A percentile compares a stretch with the other conserved stretches of the same genome.
phyloP scores from a whole-genome alignment of 2,113 vertebrate genomes.

The Steatornis caripensis region DNA sequence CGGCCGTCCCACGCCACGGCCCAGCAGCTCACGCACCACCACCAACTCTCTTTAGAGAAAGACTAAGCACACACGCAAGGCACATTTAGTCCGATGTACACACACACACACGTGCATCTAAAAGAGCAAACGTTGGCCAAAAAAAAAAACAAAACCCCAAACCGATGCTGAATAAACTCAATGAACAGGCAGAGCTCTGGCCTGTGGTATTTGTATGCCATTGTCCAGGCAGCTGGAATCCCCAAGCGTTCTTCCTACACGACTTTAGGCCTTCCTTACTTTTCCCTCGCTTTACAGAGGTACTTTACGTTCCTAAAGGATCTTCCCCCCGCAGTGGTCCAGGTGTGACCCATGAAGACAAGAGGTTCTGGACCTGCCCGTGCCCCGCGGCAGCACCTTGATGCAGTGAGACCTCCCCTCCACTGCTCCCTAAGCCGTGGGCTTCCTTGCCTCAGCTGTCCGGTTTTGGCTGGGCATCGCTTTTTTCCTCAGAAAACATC shows the following conservation, averaged over 20 bases:
- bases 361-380: neutral
- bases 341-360: neutral
- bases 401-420: neutral
- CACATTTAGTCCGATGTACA: conserved; percentile 58
- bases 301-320: neutral
- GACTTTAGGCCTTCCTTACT: neutral
- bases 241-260: neutral
- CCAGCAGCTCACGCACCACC: conserved; percentile 18
- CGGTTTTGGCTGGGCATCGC: neutral
- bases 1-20: neutral
- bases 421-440: neutral
- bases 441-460: neutral
- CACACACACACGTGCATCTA: neutral
- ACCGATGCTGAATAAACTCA: conserved; percentile 2
- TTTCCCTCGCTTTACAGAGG: neutral
- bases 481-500: neutral
- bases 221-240: conserved; percentile 48
- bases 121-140: conserved; percentile 66
- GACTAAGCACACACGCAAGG: conserved; percentile 67
- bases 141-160: too few species aligned
- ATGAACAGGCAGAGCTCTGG: conserved; percentile 54
- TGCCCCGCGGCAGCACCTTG: accelerated
- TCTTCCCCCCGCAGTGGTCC: accelerated
- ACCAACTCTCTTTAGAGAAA: neutral
- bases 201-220: conserved; percentile 5